Evolutionary conservation across 2,113 vertebrate genomes (phyloP).

Genomic region (Rhynchomys soricoides): DNA sequence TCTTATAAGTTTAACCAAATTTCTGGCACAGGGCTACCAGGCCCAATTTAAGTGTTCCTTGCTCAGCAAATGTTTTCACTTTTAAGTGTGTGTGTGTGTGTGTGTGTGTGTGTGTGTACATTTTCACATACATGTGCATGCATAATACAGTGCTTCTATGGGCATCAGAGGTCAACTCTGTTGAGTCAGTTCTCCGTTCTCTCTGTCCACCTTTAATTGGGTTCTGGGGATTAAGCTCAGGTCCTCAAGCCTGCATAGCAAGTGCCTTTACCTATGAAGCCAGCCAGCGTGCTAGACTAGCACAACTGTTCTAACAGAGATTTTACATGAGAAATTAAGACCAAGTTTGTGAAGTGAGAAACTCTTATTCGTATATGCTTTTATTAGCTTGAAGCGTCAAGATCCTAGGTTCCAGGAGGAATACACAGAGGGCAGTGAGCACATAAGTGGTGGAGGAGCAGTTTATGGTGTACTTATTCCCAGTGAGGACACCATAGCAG

Average conservation of each 20-base stretch:
- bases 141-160: neutral
- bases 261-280: no score
- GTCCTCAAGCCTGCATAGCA: neutral
- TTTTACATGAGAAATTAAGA: neutral
- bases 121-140: neutral
- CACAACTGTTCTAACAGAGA: neutral
- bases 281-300: neutral
- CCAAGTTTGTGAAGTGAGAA: neutral
- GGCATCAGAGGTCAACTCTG: neutral
- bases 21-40: neutral
- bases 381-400: neutral
- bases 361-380: neutral
- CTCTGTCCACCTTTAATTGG: no score
- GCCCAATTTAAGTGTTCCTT: no score
- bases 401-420: neutral
- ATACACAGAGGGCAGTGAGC: neutral
- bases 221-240: neutral
- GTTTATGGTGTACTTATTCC: neutral
- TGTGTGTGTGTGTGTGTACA: neutral
- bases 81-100: neutral
- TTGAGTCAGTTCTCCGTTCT: no score
- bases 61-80: neutral
- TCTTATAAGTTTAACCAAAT: neutral
- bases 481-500: neutral
- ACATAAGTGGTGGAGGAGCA: neutral